Conservation (phyloP, 1,140 invertebrate genomes). For the Hesperophylax magnus region DNA sequence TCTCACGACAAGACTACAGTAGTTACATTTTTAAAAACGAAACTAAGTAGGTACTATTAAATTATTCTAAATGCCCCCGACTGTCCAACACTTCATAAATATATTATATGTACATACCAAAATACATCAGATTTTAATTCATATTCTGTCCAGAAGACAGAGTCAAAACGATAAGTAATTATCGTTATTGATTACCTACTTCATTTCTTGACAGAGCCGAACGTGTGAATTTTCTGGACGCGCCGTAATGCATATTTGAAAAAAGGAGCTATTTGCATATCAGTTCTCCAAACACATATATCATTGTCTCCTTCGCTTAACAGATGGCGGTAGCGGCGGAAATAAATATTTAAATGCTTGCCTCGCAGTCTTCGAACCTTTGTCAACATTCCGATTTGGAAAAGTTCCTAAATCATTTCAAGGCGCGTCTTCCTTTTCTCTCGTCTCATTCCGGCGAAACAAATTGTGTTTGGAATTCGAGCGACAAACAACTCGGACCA, state of each 20-base stretch:
- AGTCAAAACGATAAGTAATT: not conserved
- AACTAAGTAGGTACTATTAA: too few relatives aligned
- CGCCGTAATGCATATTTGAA: constrained; percentile 29
- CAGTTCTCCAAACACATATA: constrained; percentile 22
- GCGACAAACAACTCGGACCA: constrained; percentile 50
- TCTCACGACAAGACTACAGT: too few relatives aligned
- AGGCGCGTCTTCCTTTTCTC: constrained; percentile 32
- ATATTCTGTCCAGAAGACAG: too few relatives aligned
- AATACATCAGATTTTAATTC: too few relatives aligned
- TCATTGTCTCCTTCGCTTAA: constrained; percentile 49
- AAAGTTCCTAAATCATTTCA: constrained; percentile 54
- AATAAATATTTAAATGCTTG: constrained; percentile 51
- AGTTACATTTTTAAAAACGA: too few relatives aligned
- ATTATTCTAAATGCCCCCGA: too few relatives aligned
- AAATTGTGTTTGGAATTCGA: constrained; percentile 53
- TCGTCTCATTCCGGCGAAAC: constrained; percentile 33
- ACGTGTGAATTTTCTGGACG: constrained; percentile 38
- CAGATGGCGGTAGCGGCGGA: constrained; percentile 40
- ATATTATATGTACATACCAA: too few relatives aligned
- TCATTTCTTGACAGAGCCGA: not conserved
- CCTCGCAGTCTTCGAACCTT: constrained; percentile 40
- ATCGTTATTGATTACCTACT: not conserved
- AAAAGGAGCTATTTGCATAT: constrained; percentile 48
- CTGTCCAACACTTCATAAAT: too few relatives aligned
- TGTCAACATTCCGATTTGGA: constrained; percentile 49